Evolutionary conservation across 1,140 invertebrate species (phyloP), one percentile per base, ranked within the genome.

Genomic region (Zaprionus tsacasi): DNA sequence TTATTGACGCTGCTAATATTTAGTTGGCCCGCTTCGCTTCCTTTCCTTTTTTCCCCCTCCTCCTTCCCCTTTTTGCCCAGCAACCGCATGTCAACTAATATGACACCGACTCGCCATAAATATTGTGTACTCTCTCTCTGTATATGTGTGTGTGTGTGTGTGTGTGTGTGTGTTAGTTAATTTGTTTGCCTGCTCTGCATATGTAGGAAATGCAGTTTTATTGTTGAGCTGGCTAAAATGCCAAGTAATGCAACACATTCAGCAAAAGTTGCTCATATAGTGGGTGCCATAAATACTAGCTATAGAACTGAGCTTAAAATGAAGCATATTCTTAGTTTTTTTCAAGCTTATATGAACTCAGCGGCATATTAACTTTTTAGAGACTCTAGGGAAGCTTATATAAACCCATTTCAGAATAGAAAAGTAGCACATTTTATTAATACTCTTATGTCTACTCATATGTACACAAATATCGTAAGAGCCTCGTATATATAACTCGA

Each of bases 1-100:
- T 71, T 78, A 86, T 87, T 86, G 82, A 82, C 82, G 79, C 69
- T 71, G 76, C 83, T 83, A 88, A 87, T 87, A 83, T 88, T 82
- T 87, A 69, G 79, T 79, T 87, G 73, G 50, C 38, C 58, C 36
- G 8, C 45, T 54, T 43, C 17, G 11, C 38, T 54, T 35, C 48
- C 38, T 21, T 7, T 12, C 15, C 45, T n/a, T 25, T 36, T 11
- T 15, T 6, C 13, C 27, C 0, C 6, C 12, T 2, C 10, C 50
- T 54, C 3, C 7, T 11, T 8, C 6, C 8, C 12, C 12, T 21
- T 30, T 11, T 6, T 40, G 38, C 40, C n/a, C 40, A 8, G 40
- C 7, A 45, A 45, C 38, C 54, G 27, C 64, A 69, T 38, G 21
- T 40, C 60, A 63, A 63, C 48, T 63, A 52, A 63, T 33, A 63